These are phyloP conservation scores for Ctenochaetus hawaiiensis DNA, from an alignment of 2,797 vertebrate species.

Conservation along the genomic window DNA sequence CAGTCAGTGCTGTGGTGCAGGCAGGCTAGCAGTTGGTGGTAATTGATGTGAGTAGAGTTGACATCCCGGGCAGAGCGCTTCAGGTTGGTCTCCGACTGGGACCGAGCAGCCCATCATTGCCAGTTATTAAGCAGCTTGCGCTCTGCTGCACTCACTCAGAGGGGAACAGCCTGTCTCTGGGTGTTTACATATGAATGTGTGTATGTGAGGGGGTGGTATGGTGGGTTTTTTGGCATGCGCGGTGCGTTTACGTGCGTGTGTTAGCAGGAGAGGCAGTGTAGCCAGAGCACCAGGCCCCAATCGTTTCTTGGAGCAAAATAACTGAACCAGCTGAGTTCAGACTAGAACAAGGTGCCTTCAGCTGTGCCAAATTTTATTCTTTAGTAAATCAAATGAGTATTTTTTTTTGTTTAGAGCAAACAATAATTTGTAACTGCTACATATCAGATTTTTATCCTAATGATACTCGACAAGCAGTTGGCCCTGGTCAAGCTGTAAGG, in stretches of 20 bases:
- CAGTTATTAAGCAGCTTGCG: constrained; percentile 86
- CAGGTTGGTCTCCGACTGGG: constrained; percentile 85
- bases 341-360: constrained; percentile 20
- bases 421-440: constrained; percentile 28
- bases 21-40: constrained; percentile 76
- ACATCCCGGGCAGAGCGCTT: constrained; percentile 85
- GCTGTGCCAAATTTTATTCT: constrained; percentile 8
- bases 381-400: constrained; percentile 24
- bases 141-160: constrained; percentile 78
- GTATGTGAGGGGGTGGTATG: constrained; percentile 36
- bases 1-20: constrained; percentile 72
- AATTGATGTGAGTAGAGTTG: constrained; percentile 87
- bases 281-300: constrained; percentile 17
- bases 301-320: constrained; percentile 35
- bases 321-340: constrained; percentile 29
- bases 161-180: constrained; percentile 70
- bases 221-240: constrained; percentile 30
- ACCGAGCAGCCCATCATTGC: constrained; percentile 87
- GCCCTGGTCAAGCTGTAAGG: constrained; percentile 39
- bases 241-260: constrained; percentile 7
- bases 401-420: neutral
- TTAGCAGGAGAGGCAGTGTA: neutral
- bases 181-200: constrained; percentile 76
- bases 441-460: constrained; percentile 18
- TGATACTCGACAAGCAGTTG: constrained; percentile 39